Percentiles rank a stretch among this genome's conserved stretches.
phyloP scores from a whole-genome alignment of 2,113 vertebrate species.

The Odobenus rosmarus region DNA sequence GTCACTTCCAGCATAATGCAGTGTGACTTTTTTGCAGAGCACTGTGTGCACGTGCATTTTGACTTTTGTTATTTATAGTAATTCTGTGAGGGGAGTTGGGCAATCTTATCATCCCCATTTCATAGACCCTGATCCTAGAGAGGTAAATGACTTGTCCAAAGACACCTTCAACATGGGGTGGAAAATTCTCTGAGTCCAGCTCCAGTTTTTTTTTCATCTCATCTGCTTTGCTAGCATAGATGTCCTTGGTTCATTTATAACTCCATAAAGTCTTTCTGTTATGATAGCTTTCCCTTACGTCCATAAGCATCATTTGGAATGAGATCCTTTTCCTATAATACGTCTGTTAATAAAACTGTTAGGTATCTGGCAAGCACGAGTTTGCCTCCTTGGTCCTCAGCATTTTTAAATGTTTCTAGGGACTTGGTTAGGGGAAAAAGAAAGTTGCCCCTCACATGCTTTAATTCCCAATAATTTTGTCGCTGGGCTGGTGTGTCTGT shows the following conservation, averaged over 20 bases:
- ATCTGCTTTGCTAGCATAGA: background rate
- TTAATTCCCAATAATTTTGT: background rate
- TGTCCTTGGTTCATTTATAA: slow-evolving; percentile 13
- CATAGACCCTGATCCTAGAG: background rate
- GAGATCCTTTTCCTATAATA: slow-evolving; percentile 57
- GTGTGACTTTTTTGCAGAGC: background rate
- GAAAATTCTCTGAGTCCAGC: background rate
- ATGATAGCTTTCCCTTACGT: slow-evolving; percentile 35
- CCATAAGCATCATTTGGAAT: slow-evolving; percentile 35
- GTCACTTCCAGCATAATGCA: background rate
- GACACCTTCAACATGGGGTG: background rate
- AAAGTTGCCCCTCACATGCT: background rate
- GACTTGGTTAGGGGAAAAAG: background rate
- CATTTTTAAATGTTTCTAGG: background rate
- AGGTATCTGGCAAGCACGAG: background rate
- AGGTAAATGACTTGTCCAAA: background rate
- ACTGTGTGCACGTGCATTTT: background rate
- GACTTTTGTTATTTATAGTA: background rate
- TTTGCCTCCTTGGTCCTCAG: background rate
- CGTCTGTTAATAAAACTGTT: slow-evolving; percentile 56
- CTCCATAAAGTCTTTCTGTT: slow-evolving; percentile 48
- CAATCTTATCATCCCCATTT: background rate
- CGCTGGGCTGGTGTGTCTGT: background rate
- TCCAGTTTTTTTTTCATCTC: background rate
- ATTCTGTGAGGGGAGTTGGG: background rate